Evolutionary conservation across 2,797 vertebrate species (phyloP), one percentile per base, ranked within the genome.

Genomic region (Ctenopoma multispine): DNA sequence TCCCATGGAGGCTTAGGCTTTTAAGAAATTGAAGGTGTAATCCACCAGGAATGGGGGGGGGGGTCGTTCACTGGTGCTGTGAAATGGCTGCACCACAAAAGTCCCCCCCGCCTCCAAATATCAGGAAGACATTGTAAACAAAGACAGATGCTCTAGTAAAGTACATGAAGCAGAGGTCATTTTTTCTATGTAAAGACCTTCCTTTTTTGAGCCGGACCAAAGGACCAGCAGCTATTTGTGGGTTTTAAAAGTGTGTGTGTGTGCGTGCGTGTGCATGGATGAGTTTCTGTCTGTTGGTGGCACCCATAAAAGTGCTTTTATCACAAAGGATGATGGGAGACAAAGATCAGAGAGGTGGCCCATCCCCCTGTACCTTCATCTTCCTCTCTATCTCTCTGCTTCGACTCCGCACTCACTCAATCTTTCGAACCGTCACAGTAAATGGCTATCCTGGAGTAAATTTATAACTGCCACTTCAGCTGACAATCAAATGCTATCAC

Each of bases 391-490:
- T 78, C 60, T 43, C 68, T 57, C 61, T 7, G 64, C 67, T 31
- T 68, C 69, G 72, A 59, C 55, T 18, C 83, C 70, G 17, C 78
- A 41, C 84, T 83, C 81, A 75, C 81, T 85, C 86, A 86, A 76
- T 80, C 80, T 68, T 65, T 64, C n/a, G 51, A 65, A 73, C 77
- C 81, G 69, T 92, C 91, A 86, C 89, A 89, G 89, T 92, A 92
- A 94, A 92, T 87, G 83, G 83, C 87, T 82, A 84, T 92, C 90
- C 84, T 75, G 77, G 88, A 93, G 90, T 93, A 92, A 92, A 94
- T 94, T 92, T 94, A 93, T 93, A 94, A 93, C 93, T 91, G 93
- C 90, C 92, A 93, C 92, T 94, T 94, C 89, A 90, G 89, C 89
- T 93, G 91, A 92, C 96, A 94, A 90, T 93, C 94, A 92, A 91